Evolutionary conservation across 1,140 invertebrate genomes (phyloP).

Genomic region (Achroia grisella): DNA sequence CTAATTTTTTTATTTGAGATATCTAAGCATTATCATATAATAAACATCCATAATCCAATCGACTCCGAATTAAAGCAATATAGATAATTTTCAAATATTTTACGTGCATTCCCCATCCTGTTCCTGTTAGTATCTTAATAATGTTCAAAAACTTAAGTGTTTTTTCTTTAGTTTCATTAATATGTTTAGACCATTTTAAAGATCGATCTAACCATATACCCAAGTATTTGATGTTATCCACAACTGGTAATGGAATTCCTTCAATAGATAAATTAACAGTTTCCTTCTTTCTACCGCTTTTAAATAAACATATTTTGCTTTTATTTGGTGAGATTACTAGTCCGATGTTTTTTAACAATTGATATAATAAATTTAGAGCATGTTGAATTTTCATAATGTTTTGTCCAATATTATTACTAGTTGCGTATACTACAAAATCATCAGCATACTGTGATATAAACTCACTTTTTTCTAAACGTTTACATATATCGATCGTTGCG

Average conservation of each 20-base stretch:
- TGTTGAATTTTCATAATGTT: not conserved
- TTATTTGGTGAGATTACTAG: not conserved
- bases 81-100: conserved; percentile 2
- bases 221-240: conserved; percentile 13
- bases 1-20: too few relatives aligned
- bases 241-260: conserved; percentile 4
- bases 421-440: conserved; percentile 2
- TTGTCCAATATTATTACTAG: not conserved
- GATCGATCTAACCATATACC: conserved; percentile 17
- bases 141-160: conserved; percentile 8
- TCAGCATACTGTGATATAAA: conserved; percentile 11
- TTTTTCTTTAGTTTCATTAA: conserved; percentile 9
- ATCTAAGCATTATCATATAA: too few relatives aligned
- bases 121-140: conserved; percentile 4
- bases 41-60: too few relatives aligned
- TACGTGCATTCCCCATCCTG: conserved; percentile 6
- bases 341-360: not conserved
- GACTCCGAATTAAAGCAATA: too few relatives aligned
- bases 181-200: conserved; percentile 16
- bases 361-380: not conserved
- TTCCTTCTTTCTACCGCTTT: not conserved
- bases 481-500: conserved; percentile 3
- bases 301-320: conserved; percentile 1
- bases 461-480: not conserved
- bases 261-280: conserved; percentile 4